Percentiles rank a stretch among this genome's conserved stretches.
These are phyloP conservation scores for Podocnemis expansa DNA, from an alignment of 2,113 vertebrate species.

Conservation along the genomic window DNA sequence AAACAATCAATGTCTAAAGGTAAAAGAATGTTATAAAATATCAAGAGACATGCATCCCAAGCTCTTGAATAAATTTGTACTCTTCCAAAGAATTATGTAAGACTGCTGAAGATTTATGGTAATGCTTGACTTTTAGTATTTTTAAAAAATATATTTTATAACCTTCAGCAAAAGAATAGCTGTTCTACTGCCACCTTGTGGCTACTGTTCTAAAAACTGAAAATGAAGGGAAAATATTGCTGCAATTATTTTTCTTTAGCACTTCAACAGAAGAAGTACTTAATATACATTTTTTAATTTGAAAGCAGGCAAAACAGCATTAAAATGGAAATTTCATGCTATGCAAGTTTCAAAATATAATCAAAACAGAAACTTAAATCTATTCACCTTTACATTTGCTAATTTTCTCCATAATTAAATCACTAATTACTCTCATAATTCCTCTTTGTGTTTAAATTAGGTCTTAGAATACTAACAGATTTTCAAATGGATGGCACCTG, in stretches of 20 bases:
- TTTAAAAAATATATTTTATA: not conserved
- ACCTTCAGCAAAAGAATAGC: not conserved
- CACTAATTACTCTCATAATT: not conserved
- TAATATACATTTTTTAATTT: not conserved
- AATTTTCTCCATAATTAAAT: not conserved
- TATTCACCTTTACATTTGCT: not conserved
- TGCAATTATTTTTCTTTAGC: not conserved
- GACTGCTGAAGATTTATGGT: not conserved
- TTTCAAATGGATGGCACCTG: not conserved
- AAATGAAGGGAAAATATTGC: not conserved
- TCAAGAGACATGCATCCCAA: not conserved
- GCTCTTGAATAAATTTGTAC: not conserved
- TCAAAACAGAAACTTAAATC: not conserved
- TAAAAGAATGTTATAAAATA: not conserved
- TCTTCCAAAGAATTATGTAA: not conserved
- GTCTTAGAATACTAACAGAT: not conserved
- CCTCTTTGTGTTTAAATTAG: not conserved
- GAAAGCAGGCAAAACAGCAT: not conserved
- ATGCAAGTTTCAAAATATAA: not conserved
- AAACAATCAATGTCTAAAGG: not conserved
- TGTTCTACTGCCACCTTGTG: slow-evolving; percentile 50
- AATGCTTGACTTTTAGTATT: not conserved
- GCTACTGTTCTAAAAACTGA: not conserved
- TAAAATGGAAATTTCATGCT: not conserved
- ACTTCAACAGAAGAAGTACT: not conserved